Evolutionary conservation across 2,113 vertebrate species (phyloP).

Genomic region (Sebastes schlegelii): DNA sequence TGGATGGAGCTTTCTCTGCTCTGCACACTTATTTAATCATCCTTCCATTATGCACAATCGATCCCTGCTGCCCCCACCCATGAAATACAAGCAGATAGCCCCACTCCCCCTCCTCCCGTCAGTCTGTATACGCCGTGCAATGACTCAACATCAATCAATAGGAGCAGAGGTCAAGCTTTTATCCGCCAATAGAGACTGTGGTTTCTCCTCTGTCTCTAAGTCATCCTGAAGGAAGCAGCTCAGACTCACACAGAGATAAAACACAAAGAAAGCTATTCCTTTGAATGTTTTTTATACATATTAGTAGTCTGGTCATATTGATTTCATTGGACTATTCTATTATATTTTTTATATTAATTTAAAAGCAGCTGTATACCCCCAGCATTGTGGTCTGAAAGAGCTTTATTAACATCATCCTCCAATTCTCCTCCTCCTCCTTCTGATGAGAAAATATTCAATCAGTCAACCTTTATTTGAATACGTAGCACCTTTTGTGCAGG

Average conservation of each 20-base stretch:
- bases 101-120: conserved; percentile 23
- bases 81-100: conserved; percentile 25
- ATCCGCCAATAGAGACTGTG: conserved; percentile 48
- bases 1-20: conserved; percentile 69
- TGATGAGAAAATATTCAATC: neutral
- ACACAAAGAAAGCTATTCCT: neutral
- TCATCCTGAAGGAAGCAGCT: conserved; percentile 17
- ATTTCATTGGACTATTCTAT: neutral
- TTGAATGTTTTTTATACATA: neutral
- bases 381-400: neutral
- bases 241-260: neutral
- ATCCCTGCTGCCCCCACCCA: conserved; percentile 32
- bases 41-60: conserved; percentile 67
- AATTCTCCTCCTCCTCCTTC: neutral
- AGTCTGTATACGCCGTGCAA: conserved; percentile 24
- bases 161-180: conserved; percentile 61
- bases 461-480: no score
- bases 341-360: neutral
- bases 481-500: no score
- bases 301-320: neutral
- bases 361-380: neutral
- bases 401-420: neutral
- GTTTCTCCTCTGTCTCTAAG: conserved; percentile 7
- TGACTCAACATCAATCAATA: conserved; percentile 66
- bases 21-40: conserved; percentile 73